These are phyloP conservation scores for Mixornis gularis DNA, from an alignment of 2,113 vertebrate species.

Conservation along the genomic window DNA sequence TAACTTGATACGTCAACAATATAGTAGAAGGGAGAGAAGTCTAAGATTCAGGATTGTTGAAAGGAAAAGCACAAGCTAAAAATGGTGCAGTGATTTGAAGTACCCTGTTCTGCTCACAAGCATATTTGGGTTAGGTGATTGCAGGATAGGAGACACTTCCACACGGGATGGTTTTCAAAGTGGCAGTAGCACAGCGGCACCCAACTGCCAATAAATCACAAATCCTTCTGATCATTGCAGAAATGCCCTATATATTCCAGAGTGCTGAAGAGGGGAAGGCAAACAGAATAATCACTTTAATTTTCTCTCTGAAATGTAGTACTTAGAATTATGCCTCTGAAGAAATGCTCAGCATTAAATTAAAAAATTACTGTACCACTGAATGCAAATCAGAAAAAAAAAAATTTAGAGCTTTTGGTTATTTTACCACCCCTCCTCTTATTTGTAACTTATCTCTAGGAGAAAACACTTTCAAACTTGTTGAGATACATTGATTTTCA, in stretches of 20 bases:
- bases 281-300: not conserved
- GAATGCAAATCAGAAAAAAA: not conserved
- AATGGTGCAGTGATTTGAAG: not conserved
- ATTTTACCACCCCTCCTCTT: not conserved
- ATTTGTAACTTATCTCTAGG: not conserved
- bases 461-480: not conserved
- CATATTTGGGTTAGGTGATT: not conserved
- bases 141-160: not conserved
- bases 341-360: not conserved
- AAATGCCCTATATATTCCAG: not conserved
- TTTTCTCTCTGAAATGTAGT: not conserved
- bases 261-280: not conserved
- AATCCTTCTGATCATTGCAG: not conserved
- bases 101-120: not conserved
- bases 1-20: not conserved
- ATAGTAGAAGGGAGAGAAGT: not conserved
- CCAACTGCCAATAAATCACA: not conserved
- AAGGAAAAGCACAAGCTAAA: not conserved
- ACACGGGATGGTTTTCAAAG: not conserved
- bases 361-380: not conserved
- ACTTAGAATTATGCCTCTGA: not conserved
- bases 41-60: not conserved
- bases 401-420: not conserved
- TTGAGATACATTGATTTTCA: constrained; percentile 10
- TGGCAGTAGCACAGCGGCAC: not conserved